Conservation (phyloP, 1,140 invertebrate species). For the Drosophila ironensis region DNA sequence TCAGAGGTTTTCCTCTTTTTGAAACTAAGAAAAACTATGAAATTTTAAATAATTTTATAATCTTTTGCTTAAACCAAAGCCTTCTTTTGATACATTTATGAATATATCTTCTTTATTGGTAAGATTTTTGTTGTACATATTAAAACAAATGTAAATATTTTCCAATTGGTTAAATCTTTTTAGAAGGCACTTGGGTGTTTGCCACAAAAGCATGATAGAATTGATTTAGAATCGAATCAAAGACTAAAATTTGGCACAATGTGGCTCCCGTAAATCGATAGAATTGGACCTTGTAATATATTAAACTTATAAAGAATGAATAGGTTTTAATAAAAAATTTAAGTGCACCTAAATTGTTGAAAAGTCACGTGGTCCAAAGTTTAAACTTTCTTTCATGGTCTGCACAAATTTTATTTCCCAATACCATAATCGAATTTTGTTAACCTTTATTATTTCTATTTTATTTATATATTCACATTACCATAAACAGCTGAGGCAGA, state of each 20-base stretch:
- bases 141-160: conserved; percentile 30
- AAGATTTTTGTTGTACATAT: conserved; percentile 33
- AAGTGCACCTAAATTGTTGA: no score
- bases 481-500: conserved; percentile 69
- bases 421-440: conserved; percentile 41
- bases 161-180: conserved; percentile 2
- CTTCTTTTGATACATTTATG: no score
- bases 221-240: not conserved
- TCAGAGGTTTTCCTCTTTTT: no score
- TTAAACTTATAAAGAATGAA: no score
- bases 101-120: no score
- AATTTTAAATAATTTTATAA: no score
- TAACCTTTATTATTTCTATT: conserved; percentile 49
- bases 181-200: not conserved
- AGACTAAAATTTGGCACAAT: no score
- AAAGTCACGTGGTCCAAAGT: no score
- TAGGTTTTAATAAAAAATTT: no score
- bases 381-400: conserved; percentile 33
- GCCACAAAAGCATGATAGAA: conserved; percentile 32
- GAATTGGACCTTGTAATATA: no score
- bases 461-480: conserved; percentile 69
- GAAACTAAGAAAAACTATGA: no score
- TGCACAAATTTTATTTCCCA: not conserved
- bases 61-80: no score
- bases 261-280: not conserved